A percentile compares a stretch with the other conserved stretches of the same genome.
phyloP scores from a whole-genome alignment of 2,113 vertebrate genomes.

The Silurus glanis region DNA sequence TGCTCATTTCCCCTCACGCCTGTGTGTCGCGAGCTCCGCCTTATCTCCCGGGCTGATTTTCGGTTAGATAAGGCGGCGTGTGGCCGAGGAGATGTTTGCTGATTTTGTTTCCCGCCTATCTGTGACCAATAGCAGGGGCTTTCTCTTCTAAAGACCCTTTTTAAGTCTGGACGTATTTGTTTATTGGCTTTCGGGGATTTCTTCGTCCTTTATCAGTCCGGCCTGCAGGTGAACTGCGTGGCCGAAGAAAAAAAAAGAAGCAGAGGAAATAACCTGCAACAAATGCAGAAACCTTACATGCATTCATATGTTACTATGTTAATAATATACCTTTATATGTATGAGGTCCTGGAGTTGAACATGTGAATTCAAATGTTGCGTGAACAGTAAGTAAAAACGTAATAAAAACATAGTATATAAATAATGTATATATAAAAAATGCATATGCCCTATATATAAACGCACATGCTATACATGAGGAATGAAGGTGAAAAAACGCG shows the following conservation, averaged over 20 bases:
- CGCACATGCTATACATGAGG: no score
- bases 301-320: not conserved
- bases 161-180: slow-evolving; percentile 31
- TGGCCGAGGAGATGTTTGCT: slow-evolving; percentile 23
- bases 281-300: no score
- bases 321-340: not conserved
- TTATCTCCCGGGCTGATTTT: slow-evolving; percentile 72
- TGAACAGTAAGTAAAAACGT: not conserved
- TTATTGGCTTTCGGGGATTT: slow-evolving; percentile 25
- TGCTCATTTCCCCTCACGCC: slow-evolving; percentile 40
- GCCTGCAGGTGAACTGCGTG: slow-evolving; percentile 45
- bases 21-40: slow-evolving; percentile 50
- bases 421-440: not conserved
- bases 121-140: slow-evolving; percentile 56
- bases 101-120: slow-evolving; percentile 39
- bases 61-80: slow-evolving; percentile 72
- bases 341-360: not conserved
- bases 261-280: not conserved
- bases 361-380: not conserved
- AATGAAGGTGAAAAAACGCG: not conserved
- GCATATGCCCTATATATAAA: not conserved
- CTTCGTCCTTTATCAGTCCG: slow-evolving; percentile 13
- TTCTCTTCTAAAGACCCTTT: slow-evolving; percentile 41
- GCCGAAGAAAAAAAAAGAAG: not conserved
- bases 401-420: not conserved